phyloP scores from a whole-genome alignment of 2,113 vertebrate genomes.

The Callipepla squamata region DNA sequence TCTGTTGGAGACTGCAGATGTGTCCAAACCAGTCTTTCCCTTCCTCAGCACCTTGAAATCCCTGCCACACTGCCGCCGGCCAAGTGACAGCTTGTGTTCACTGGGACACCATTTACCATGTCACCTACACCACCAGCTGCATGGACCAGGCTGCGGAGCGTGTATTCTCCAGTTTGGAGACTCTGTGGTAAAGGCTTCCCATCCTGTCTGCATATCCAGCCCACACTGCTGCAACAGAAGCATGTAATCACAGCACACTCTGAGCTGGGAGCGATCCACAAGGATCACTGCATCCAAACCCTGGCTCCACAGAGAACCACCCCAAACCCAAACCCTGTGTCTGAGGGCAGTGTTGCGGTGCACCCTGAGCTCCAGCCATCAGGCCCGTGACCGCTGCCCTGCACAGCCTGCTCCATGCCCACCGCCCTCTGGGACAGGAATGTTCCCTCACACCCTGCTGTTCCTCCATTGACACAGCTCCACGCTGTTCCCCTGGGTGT shows the following conservation, averaged over 20 bases:
- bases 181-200: not conserved
- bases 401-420: not conserved
- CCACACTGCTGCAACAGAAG: not conserved
- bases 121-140: not conserved
- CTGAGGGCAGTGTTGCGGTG: not conserved
- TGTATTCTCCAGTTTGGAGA: not conserved
- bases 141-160: rapidly evolving
- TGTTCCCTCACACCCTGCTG: not conserved
- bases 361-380: not conserved
- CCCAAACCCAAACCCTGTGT: not conserved
- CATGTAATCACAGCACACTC: not conserved
- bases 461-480: not conserved
- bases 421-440: not conserved
- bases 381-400: no score
- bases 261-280: not conserved
- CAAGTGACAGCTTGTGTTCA: not conserved
- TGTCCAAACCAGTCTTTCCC: not conserved
- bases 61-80: rapidly evolving
- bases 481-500: not conserved
- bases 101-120: rapidly evolving
- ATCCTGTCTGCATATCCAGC: not conserved
- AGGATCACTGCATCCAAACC: not conserved
- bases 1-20: not conserved
- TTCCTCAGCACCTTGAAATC: not conserved
- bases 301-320: not conserved